Evolutionary conservation across 2,888 invertebrate species (phyloP).

Genomic region (Apoderus coryli): DNA sequence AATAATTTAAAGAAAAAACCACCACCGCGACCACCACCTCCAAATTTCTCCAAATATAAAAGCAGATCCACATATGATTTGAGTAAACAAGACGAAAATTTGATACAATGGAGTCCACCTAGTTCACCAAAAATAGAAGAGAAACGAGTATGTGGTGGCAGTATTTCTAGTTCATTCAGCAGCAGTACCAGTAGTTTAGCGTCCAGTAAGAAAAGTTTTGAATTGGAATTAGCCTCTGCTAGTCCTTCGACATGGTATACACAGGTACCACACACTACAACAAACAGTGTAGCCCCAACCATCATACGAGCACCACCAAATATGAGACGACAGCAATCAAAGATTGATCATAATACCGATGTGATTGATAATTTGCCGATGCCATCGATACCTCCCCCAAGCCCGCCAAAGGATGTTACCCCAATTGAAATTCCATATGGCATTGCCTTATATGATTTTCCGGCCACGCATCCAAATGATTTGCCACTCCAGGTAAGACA

Average conservation of each 20-base stretch:
- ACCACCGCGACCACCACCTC: constrained; percentile 59
- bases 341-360: constrained; percentile 22
- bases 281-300: constrained; percentile 39
- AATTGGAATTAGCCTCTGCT: constrained; percentile 34
- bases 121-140: constrained; percentile 29
- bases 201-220: constrained; percentile 71
- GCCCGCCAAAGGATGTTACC: constrained; percentile 43
- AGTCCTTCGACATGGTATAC: constrained; percentile 6
- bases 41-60: constrained; percentile 33
- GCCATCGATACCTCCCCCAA: constrained; percentile 66
- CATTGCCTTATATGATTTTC: constrained; percentile 65
- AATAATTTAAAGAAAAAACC: constrained; percentile 48
- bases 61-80: constrained; percentile 29
- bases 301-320: constrained; percentile 52
- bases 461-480: constrained; percentile 60
- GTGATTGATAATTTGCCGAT: constrained; percentile 50
- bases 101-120: constrained; percentile 39
- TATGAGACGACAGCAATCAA: constrained; percentile 7
- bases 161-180: constrained; percentile 30
- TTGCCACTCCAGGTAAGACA: constrained; percentile 64
- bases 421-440: constrained; percentile 47
- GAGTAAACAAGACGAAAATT: constrained; percentile 27
- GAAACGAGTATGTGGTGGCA: constrained; percentile 26
- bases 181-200: constrained; percentile 38
- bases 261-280: neutral